These are phyloP conservation scores for Corythornis cristatus DNA, from an alignment of 2,113 vertebrate genomes.

Conservation along the genomic window DNA sequence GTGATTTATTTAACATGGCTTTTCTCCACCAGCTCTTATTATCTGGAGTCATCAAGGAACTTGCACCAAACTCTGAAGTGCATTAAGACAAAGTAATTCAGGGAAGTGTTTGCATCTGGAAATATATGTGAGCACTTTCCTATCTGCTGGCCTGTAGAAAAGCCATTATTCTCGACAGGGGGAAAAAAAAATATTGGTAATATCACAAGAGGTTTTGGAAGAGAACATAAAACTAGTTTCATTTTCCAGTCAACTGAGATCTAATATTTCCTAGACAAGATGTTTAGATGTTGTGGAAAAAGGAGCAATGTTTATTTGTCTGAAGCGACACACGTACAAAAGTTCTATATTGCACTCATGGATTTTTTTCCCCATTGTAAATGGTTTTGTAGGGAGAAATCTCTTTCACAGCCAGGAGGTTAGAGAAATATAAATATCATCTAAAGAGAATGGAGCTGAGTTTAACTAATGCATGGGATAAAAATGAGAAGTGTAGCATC, in stretches of 20 bases:
- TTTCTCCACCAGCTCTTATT: constrained; percentile 15
- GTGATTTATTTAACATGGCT: constrained; percentile 12
- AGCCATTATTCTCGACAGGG: constrained; percentile 62
- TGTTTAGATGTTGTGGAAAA: constrained; percentile 19
- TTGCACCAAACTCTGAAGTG: constrained; percentile 30
- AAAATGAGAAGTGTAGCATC: background rate
- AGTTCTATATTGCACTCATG: constrained; percentile 14
- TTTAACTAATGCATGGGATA: background rate
- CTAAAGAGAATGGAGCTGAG: background rate
- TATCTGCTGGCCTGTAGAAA: constrained; percentile 66
- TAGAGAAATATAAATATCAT: constrained; percentile 54
- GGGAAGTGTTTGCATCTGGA: constrained; percentile 53
- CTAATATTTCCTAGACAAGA: constrained; percentile 52
- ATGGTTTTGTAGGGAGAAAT: constrained; percentile 50
- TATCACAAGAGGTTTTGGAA: constrained; percentile 48
- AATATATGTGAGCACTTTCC: constrained; percentile 53
- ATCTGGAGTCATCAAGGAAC: constrained; percentile 40
- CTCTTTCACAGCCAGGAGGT: constrained; percentile 5
- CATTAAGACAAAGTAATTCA: constrained; percentile 66
- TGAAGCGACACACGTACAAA: background rate
- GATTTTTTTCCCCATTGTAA: constrained; percentile 45
- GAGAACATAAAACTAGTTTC: constrained; percentile 54
- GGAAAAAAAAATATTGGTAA: constrained; percentile 21
- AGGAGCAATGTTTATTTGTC: constrained; percentile 38
- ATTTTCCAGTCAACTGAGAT: constrained; percentile 36